A percentile compares a stretch with the other conserved stretches of the same genome.
Evolutionary conservation across 2,888 invertebrate species (phyloP).

Genomic region (Lasioglossum zephyrum): DNA sequence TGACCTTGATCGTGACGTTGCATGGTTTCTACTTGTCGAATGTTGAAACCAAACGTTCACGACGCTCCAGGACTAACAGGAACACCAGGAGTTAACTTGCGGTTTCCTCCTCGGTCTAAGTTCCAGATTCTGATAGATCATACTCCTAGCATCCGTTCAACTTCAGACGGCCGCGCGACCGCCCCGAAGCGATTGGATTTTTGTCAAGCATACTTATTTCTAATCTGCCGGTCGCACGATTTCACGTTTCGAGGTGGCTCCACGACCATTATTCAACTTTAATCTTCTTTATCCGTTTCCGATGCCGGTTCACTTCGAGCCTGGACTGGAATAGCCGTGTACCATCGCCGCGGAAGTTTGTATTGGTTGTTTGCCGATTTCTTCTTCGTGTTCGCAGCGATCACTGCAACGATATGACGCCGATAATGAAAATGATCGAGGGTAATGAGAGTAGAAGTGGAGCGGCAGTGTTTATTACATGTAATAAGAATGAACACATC

Average conservation of each 20-base stretch:
- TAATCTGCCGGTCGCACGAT: conserved; percentile 27
- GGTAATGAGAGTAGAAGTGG: conserved; percentile 13
- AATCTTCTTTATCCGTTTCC: conserved; percentile 19
- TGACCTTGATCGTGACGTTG: too few relatives aligned
- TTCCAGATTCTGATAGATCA: conserved; percentile 57
- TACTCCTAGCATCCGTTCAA: conserved; percentile 47
- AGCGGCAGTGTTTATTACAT: background rate
- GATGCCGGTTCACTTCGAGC: background rate
- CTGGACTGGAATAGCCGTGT: background rate
- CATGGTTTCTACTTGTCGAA: too few relatives aligned
- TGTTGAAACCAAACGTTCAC: too few relatives aligned
- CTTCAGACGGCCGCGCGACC: conserved; percentile 1
- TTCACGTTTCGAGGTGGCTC: conserved; percentile 35
- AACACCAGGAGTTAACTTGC: conserved; percentile 12
- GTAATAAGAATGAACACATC: background rate
- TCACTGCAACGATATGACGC: background rate
- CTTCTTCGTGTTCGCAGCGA: background rate
- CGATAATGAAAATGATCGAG: background rate
- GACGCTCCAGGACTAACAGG: too few relatives aligned
- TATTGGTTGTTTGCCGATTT: background rate
- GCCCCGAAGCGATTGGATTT: conserved; percentile 49
- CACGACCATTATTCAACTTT: background rate
- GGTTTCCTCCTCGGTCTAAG: conserved; percentile 59
- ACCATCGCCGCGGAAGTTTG: background rate
- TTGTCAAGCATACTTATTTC: conserved; percentile 52